Evolutionary conservation across 2,113 vertebrate species (phyloP).

Genomic region (Pao palembangensis): DNA sequence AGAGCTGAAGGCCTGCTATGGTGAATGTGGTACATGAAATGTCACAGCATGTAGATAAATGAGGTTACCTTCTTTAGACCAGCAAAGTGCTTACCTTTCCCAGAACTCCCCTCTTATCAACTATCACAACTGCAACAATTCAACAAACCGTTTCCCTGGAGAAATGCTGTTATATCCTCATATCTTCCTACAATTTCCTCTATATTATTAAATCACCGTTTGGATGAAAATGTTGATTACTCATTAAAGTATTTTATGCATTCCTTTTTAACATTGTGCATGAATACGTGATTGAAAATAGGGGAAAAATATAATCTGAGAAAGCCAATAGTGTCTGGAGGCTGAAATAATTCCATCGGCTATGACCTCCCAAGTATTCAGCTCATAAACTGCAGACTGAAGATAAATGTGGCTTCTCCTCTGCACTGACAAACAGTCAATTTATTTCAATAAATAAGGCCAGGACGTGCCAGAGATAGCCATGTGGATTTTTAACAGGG

Average conservation of each 20-base stretch:
- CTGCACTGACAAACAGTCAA: constrained; percentile 13
- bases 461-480: constrained; percentile 39
- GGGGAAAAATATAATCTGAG: background rate
- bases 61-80: background rate
- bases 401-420: constrained; percentile 17
- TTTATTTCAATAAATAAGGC: constrained; percentile 22
- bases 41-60: constrained; percentile 2
- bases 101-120: background rate
- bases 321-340: constrained; percentile 25
- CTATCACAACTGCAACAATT: background rate
- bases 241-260: background rate
- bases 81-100: background rate
- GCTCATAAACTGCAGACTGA: constrained; percentile 19
- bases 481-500: constrained; percentile 29
- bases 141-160: too few species aligned
- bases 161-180: background rate
- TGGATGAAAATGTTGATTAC: background rate
- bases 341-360: constrained; percentile 25
- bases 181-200: too few species aligned
- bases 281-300: constrained; percentile 19
- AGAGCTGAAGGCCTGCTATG: constrained; percentile 24
- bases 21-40: constrained; percentile 37
- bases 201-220: too few species aligned
- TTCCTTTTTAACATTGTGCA: background rate
- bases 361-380: background rate